These are phyloP conservation scores for Branchipolynoe longqiensis DNA, from an alignment of 2,888 invertebrate genomes.

Conservation along the genomic window DNA sequence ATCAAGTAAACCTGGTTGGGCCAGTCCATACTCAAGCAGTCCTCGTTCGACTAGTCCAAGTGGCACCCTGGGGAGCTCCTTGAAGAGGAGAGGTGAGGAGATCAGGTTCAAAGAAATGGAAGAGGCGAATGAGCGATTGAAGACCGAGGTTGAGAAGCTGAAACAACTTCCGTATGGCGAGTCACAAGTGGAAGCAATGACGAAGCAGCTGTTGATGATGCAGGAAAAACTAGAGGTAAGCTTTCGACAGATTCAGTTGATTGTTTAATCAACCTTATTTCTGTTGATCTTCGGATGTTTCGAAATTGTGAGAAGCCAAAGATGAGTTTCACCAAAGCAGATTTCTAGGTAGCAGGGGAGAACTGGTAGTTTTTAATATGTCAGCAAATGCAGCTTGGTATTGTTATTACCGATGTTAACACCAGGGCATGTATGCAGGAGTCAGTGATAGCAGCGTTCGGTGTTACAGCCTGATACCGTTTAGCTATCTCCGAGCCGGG, in stretches of 20 bases:
- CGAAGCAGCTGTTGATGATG: conserved; percentile 15
- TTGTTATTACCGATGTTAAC: no score
- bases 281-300: no score
- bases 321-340: no score
- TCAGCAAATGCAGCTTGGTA: neutral
- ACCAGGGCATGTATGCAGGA: no score
- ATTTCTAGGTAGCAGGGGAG: no score
- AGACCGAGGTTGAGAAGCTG: conserved; percentile 19
- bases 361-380: neutral
- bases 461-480: no score
- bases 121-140: conserved; percentile 30
- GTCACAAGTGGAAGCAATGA: neutral
- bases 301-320: no score
- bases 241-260: no score
- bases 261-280: no score
- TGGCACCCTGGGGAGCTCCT: conserved; percentile 28
- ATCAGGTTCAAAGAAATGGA: conserved; percentile 4
- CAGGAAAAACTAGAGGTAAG: conserved; percentile 46
- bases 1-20: neutral
- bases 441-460: no score
- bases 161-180: neutral
- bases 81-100: conserved; percentile 36
- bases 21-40: neutral
- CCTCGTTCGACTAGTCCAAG: neutral
- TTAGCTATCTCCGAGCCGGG: no score